These are phyloP conservation scores for Caradrina kadenii DNA, from an alignment of 2,888 invertebrate species.

Conservation along the genomic window DNA sequence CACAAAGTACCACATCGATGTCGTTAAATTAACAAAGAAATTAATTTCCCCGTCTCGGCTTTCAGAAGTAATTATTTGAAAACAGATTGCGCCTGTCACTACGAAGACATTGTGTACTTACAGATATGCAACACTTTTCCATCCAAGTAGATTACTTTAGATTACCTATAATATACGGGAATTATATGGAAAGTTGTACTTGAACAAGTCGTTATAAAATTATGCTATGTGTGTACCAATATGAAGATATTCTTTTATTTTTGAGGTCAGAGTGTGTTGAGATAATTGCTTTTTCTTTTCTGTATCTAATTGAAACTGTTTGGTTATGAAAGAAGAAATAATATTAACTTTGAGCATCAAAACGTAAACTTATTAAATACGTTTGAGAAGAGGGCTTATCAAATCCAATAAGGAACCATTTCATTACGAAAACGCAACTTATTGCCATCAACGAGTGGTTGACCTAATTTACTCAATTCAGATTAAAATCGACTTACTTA, in stretches of 20 bases:
- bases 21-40: slow-evolving; percentile 84
- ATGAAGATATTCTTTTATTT: slow-evolving; percentile 16
- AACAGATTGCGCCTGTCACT: slow-evolving; percentile 87
- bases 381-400: not conserved
- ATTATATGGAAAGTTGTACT: slow-evolving; percentile 11
- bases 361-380: not conserved
- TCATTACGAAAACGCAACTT: not conserved
- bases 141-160: slow-evolving; percentile 21
- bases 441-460: not conserved
- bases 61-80: slow-evolving; percentile 88
- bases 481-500: not conserved
- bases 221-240: not conserved
- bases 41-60: slow-evolving; percentile 86
- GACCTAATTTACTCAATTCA: not conserved
- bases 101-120: slow-evolving; percentile 70
- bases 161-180: slow-evolving; percentile 19
- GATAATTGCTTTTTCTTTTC: slow-evolving; percentile 26
- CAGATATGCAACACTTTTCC: slow-evolving; percentile 64
- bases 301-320: not conserved
- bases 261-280: slow-evolving; percentile 7
- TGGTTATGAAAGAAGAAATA: not conserved
- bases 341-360: not conserved
- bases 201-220: slow-evolving; percentile 17
- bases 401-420: not conserved
- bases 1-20: slow-evolving; percentile 73